Evolutionary conservation across 2,113 vertebrate species (phyloP), one percentile per base, ranked within the genome.

Genomic region (Callipepla californica): DNA sequence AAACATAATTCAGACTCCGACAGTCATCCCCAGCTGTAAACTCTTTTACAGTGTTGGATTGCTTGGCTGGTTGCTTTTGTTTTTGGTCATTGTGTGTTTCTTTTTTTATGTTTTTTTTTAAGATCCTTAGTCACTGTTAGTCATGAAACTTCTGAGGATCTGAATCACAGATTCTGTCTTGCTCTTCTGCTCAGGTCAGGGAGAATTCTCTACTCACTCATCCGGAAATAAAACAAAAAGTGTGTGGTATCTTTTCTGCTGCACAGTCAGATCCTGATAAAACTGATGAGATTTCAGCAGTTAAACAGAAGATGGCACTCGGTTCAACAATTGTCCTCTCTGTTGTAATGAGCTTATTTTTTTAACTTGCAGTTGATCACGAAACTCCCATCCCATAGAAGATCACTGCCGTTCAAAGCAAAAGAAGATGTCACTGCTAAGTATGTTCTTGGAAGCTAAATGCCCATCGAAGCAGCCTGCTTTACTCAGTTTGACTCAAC

Each of bases 311-410:
- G 22, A 23, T 12, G 77, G 36, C 13, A 32, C 14, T 66, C 25
- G 14, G 13, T 62, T 77, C 51, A 48, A 25, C 28, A 87, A 47
- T 68, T 67, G 72, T 84, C 53, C 32, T 36, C 2, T 55, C 82
- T 32, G 38, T 34, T 63, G 30, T 13, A 74, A n/a, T 42, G 13
- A 81, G 53, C 28, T 25, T 7, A 42, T 44, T 42, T 23, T 84
- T 77, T 74, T 32, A 6, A 38, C 75, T 97, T 97, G 78, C 94
- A 98, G 98, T 88, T 97, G 96, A 97, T 92, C 86, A 79, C 81
- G 93, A 92, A 90, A 91, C 45, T 69, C 72, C 48, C 79, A 83
- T 73, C 88, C 69, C 79, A 88, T 58, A 72, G 91, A 96, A 96
- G 93, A 90, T 80, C n/a, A 51, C 44, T 89, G 42, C 75, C 85